phyloP scores from a whole-genome alignment of 1,140 invertebrate species.

The Aphis craccivora region DNA sequence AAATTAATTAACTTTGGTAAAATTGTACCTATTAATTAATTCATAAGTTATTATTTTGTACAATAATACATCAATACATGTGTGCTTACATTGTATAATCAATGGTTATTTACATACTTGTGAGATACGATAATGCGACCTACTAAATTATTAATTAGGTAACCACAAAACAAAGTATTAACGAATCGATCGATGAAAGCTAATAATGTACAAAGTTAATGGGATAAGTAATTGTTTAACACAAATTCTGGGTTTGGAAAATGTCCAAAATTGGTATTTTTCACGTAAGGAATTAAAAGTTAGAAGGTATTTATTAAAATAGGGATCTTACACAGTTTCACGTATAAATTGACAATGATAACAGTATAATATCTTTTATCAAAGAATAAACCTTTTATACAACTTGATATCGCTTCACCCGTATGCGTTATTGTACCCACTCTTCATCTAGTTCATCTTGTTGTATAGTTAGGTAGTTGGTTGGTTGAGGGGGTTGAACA shows the following conservation, averaged over 20 bases:
- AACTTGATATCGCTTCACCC: no score
- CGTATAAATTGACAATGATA: not conserved
- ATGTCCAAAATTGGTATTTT: not conserved
- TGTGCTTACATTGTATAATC: not conserved
- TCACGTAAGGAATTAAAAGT: not conserved
- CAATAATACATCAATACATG: not conserved
- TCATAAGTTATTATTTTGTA: not conserved
- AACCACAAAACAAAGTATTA: not conserved
- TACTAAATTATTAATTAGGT: not conserved
- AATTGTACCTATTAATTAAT: not conserved
- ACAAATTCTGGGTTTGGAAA: not conserved
- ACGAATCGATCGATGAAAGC: not conserved
- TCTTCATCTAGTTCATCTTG: no score
- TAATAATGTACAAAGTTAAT: not conserved
- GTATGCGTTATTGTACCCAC: no score
- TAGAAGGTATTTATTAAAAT: not conserved
- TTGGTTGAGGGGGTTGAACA: no score
- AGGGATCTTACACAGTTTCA: no score
- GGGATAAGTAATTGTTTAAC: not conserved
- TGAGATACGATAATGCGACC: not conserved
- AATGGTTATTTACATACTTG: not conserved
- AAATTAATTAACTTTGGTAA: not conserved
- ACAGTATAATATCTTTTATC: no score
- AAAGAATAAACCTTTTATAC: no score
- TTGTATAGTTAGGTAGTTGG: no score